phyloP scores from a whole-genome alignment of 2,797 vertebrate genomes.

The Helicolenus hilgendorfi region DNA sequence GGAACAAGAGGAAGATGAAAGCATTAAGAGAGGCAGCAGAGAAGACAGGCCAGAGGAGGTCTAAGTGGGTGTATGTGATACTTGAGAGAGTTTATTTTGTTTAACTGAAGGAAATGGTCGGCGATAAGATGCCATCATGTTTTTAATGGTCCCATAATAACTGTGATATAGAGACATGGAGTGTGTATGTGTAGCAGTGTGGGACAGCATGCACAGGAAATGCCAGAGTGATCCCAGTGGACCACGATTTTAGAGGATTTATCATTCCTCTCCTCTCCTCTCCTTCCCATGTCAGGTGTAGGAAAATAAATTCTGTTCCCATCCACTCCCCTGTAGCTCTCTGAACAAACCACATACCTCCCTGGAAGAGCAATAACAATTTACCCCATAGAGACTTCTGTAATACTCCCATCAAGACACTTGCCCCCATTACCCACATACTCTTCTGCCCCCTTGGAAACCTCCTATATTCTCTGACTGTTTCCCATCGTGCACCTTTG shows the following conservation, averaged over 20 bases:
- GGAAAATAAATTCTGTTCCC: neutral
- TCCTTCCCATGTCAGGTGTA: neutral
- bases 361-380: constrained; percentile 35
- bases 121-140: constrained; percentile 68
- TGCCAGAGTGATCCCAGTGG: constrained; percentile 85
- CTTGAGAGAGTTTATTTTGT: constrained; percentile 51
- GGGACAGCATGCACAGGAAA: constrained; percentile 86
- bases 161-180: constrained; percentile 29
- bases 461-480: constrained; percentile 21
- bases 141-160: constrained; percentile 55
- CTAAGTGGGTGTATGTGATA: constrained; percentile 45
- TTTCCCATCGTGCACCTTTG: constrained; percentile 50
- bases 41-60: constrained; percentile 21
- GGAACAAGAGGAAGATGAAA: constrained; percentile 41
- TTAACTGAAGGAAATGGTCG: constrained; percentile 65
- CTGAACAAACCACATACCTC: constrained; percentile 4
- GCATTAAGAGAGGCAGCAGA: neutral
- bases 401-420: constrained; percentile 33
- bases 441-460: constrained; percentile 62
- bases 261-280: constrained; percentile 26
- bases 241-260: constrained; percentile 64
- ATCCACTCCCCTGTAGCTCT: neutral
- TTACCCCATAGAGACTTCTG: constrained; percentile 43
- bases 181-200: constrained; percentile 38
- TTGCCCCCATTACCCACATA: constrained; percentile 64